Evolutionary conservation across 2,888 invertebrate species (phyloP), one percentile per base, ranked within the genome.

Genomic region (Salpingus planirostris): DNA sequence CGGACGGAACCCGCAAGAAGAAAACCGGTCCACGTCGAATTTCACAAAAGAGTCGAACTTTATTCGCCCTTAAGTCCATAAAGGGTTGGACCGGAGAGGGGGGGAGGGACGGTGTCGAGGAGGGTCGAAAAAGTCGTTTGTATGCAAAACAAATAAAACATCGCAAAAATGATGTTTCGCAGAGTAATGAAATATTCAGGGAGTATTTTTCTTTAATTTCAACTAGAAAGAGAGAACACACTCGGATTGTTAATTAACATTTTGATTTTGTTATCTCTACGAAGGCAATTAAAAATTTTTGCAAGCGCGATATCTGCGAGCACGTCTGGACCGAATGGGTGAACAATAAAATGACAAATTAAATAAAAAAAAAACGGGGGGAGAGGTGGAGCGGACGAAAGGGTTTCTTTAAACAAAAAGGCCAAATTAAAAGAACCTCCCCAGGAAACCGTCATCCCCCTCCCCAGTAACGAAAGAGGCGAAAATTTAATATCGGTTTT

Each of bases 161-260:
- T n/a, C n/a, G n/a, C n/a, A n/a, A 47, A 47, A 47, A 46, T 44
- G 42, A 27, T 43, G 47, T 42, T 50, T 44, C 28, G 30, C 24
- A 22, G 23, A 14, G 43, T 50, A 50, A 52, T 58, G 59, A 60
- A 60, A 60, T 58, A 59, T 61, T 59, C 58, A 56, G 48, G 36
- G 54, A 46, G 59, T 62, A 60, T 62, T 62, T 62, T 62, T 62
- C 62, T 62, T 62, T 61, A 61, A 62, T 62, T 60, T 57, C 54
- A 57, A 55, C 53, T 52, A 46, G 5, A 18, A 8, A 54, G 60
- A 64, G 64, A 63, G 62, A 64, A 64, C 64, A 64, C 62, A 58
- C 55, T 56, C 57, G 54, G 60, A 60, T 59, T 61, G 60, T 62
- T 64, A 62, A 62, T 62, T 64, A 62, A 62, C 62, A 64, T 62